Evolutionary conservation across 2,888 invertebrate genomes (phyloP).

Genomic region (Tetanocera ferruginea): DNA sequence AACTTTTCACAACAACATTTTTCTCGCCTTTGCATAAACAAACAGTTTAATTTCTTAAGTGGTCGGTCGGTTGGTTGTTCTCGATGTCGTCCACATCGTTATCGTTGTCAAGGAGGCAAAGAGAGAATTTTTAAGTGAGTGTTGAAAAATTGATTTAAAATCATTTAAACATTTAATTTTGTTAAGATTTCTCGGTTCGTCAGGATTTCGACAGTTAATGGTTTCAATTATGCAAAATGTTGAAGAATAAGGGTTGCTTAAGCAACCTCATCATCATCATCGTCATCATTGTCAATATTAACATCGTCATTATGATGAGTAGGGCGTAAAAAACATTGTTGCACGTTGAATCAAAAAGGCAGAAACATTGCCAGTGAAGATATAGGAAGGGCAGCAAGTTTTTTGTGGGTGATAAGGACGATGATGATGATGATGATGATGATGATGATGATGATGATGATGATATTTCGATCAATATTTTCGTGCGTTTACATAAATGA

Average conservation of each 20-base stretch:
- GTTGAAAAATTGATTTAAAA: conserved; percentile 36
- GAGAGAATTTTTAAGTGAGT: conserved; percentile 25
- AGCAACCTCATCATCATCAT: background rate
- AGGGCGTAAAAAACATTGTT: too few species aligned
- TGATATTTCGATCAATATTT: conserved; percentile 5
- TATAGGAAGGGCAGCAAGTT: too few species aligned
- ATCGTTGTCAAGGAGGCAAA: background rate
- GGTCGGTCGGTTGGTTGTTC: background rate
- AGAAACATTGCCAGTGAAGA: too few species aligned
- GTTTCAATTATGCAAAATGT: conserved; percentile 61
- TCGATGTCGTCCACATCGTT: background rate
- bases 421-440: conserved; percentile 29
- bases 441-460: background rate
- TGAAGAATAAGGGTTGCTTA: conserved; percentile 57
- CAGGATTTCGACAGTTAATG: conserved; percentile 16
- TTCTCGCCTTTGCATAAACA: conserved; percentile 27
- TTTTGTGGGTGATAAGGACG: background rate
- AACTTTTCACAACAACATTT: conserved; percentile 15
- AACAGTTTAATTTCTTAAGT: conserved; percentile 37
- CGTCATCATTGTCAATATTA: background rate
- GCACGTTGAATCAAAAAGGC: too few species aligned
- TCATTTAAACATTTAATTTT: conserved; percentile 34
- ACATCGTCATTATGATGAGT: background rate
- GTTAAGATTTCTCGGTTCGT: conserved; percentile 11
- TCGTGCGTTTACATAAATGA: conserved; percentile 33